These are phyloP conservation scores for Xiphorhynchus elegans DNA, from an alignment of 2,113 vertebrate genomes.

Conservation along the genomic window DNA sequence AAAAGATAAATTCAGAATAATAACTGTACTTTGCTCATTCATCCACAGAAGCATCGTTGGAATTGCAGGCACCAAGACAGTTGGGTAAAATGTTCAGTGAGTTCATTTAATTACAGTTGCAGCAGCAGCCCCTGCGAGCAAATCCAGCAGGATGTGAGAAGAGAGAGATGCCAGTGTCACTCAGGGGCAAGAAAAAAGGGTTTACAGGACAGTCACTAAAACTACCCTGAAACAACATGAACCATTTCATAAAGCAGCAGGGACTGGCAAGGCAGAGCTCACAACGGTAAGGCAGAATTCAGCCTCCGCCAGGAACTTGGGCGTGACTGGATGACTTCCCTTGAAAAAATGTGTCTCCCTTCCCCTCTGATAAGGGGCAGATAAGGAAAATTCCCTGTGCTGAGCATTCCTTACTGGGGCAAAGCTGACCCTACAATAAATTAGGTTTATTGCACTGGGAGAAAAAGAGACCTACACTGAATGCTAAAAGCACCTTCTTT, in stretches of 20 bases:
- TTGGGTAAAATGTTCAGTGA: background rate
- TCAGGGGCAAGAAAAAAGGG: background rate
- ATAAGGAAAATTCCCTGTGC: background rate
- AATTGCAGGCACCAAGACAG: background rate
- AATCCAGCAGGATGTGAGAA: background rate
- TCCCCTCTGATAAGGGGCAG: background rate
- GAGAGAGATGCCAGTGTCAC: background rate
- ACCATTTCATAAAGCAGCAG: background rate
- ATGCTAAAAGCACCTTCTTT: background rate
- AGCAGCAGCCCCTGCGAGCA: background rate
- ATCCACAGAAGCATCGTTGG: background rate
- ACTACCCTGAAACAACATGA: background rate
- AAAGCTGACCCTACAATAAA: background rate
- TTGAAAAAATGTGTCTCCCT: background rate
- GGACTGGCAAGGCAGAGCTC: background rate
- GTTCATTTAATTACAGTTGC: background rate
- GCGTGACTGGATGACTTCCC: background rate
- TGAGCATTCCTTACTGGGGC: background rate
- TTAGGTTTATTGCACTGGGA: background rate
- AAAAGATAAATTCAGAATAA: background rate
- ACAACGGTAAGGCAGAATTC: background rate
- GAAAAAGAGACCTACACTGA: background rate
- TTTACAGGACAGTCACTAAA: background rate
- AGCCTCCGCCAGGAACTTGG: background rate
- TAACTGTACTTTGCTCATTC: background rate